Base-by-base conservation (phyloP, 2,888 invertebrate genomes). In the Tetragnatha montana region DNA sequence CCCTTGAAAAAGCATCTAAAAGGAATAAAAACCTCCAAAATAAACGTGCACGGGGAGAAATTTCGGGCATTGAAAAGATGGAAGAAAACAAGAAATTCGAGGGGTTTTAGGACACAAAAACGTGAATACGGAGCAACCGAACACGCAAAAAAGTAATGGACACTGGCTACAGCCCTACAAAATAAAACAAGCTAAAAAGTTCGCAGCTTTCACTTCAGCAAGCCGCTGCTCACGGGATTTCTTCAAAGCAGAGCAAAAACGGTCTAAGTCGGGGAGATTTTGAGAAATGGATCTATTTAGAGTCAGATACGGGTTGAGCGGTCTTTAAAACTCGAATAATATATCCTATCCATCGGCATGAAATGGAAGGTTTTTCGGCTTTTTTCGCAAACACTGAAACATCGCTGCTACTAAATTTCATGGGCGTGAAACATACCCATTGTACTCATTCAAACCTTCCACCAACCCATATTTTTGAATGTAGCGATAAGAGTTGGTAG, bases 111-210 rank as follows among this genome's bases (percentile, higher is more conserved):
- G 73, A 80, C 50, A 80, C 51, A 19, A 47, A 85, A 86, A 80
- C 68, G 85, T 79, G 85, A 79, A 79, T 71, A 70, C 78, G 35
- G 35, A 85, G 22, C 22, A 81, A 19, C 19, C 19, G 10, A 50
- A 68, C 14, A 71, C 21, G 35, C 12, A 70, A 71, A 71, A 86
- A 79, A 71, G 51, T 70, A 85, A 74, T 50, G 69, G 71, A 50
- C 35, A 22, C 51, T 35, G 60, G 60, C 80, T 86, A 70, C 22
- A 80, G 68, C 68, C 80, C 12, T 69, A 76, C 19, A 71, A 71
- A 80, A 86, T 80, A 86, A 86, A 80, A 80, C 73, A 80, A 80
- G 79, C 68, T 74, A 47, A 79, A 80, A 81, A 86, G 74, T 80
- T 86, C 73, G 35, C 80, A 73, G 80, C 51, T 73, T 51, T 68